These are phyloP conservation scores for Crepidodera aurea DNA, from an alignment of 2,888 invertebrate genomes.

Conservation along the genomic window DNA sequence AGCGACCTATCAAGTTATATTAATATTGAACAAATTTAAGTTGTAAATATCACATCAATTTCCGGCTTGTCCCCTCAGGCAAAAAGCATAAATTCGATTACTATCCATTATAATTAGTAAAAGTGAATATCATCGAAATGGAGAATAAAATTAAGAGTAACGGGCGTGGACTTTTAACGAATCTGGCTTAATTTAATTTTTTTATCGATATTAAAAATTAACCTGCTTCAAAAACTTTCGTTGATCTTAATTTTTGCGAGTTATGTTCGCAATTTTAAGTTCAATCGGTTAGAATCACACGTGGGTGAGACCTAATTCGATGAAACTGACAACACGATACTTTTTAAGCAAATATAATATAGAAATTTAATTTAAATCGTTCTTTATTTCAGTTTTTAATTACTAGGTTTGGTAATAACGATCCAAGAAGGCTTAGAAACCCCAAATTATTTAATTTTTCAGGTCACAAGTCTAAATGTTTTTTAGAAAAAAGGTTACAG, in stretches of 20 bases:
- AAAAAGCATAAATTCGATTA: constrained; percentile 16
- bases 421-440: too few relatives aligned
- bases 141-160: neutral
- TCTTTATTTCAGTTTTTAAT: too few relatives aligned
- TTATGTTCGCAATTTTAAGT: neutral
- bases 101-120: constrained; percentile 16
- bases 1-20: too few relatives aligned
- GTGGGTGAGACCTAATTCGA: neutral
- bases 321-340: too few relatives aligned
- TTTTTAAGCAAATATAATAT: too few relatives aligned
- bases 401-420: too few relatives aligned
- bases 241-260: neutral
- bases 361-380: too few relatives aligned
- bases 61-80: neutral
- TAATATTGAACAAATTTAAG: too few relatives aligned
- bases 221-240: constrained; percentile 1
- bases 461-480: too few relatives aligned
- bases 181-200: neutral
- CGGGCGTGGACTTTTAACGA: neutral
- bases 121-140: neutral
- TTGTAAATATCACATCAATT: too few relatives aligned
- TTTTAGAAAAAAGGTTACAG: too few relatives aligned
- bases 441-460: too few relatives aligned
- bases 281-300: neutral
- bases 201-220: neutral